Evolutionary conservation across 2,888 invertebrate genomes (phyloP), one percentile per base, ranked within the genome.

Genomic region (Xestia ashworthii): DNA sequence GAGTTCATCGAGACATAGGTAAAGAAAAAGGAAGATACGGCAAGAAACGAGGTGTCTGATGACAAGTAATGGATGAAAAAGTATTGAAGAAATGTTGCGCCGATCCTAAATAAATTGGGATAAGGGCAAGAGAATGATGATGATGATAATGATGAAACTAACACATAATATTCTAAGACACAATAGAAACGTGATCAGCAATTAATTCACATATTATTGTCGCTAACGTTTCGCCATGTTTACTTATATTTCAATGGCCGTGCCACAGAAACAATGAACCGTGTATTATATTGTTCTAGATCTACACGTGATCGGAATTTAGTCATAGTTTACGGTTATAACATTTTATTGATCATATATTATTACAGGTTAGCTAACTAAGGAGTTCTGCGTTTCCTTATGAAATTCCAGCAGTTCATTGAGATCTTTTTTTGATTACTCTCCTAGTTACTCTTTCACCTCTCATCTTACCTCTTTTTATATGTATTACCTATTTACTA

Each of bases 221-320:
- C 12, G 48, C 48, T 60, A 22, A 71, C n/a, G 41, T 55, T 48
- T 55, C n/a, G 60, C 16, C 3, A 50, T 78, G 86, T 86, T 86
- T 74, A 83, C 68, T 69, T 86, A 72, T 44, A 78, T 86, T 86
- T 74, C 71, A 83, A 83, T 83, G 55, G 69, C 71, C 62, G 32
- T 53, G 65, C 46, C 22, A 72, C 53, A 78, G 65, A 74, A 83
- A 83, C 83, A 83, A 86, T 86, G 83, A 74, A 25, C 65, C 46
- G 41, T 78, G 41, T 50, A 62, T 46, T 46, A 69, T 70, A 86
- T 83, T 83, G 83, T 83, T 86, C 74, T 74, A 66, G 32, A 66
- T 74, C 64, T 74, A 60, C 80, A 66, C 83, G 80, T 86, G 86
- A 74, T 41, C 8, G 46, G 55, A 65, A 58, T 69, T 71, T 82